Evolutionary conservation across 2,888 invertebrate genomes (phyloP).

Genomic region (Platycheirus rosarum): DNA sequence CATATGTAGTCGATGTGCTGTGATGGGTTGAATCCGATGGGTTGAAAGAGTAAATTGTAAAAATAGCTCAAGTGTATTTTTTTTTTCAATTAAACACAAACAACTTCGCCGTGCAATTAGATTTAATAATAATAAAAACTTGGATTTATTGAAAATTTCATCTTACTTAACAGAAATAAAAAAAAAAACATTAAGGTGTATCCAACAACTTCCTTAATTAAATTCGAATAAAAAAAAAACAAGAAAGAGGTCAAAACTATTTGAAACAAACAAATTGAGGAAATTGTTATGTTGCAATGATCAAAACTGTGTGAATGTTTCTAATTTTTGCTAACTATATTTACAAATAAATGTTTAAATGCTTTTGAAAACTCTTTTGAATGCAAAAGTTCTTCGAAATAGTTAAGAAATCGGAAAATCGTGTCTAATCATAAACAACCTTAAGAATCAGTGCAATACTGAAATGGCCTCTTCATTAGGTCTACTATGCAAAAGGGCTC

Average conservation of each 20-base stretch:
- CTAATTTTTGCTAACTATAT: no score
- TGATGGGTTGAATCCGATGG: conserved; percentile 35
- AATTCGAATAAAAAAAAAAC: neutral
- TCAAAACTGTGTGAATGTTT: neutral
- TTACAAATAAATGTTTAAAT: no score
- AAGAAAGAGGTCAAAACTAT: neutral
- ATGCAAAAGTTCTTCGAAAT: no score
- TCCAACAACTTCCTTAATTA: conserved; percentile 34
- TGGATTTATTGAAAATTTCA: conserved; percentile 46
- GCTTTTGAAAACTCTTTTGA: no score
- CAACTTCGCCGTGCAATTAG: conserved; percentile 24
- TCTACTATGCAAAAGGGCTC: no score
- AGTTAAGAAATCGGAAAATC: no score
- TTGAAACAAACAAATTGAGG: neutral
- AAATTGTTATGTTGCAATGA: neutral
- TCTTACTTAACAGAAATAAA: neutral
- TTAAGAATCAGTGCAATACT: no score
- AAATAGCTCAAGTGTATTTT: conserved; percentile 62
- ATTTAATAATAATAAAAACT: conserved; percentile 61
- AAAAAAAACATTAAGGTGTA: conserved; percentile 9
- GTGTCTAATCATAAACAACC: no score
- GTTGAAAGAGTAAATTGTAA: conserved; percentile 58
- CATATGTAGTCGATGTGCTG: neutral
- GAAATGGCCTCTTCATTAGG: no score
- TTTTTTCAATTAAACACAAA: conserved; percentile 41